These are phyloP conservation scores for Rhagonycha lutea DNA, from an alignment of 2,888 invertebrate species.

Conservation along the genomic window DNA sequence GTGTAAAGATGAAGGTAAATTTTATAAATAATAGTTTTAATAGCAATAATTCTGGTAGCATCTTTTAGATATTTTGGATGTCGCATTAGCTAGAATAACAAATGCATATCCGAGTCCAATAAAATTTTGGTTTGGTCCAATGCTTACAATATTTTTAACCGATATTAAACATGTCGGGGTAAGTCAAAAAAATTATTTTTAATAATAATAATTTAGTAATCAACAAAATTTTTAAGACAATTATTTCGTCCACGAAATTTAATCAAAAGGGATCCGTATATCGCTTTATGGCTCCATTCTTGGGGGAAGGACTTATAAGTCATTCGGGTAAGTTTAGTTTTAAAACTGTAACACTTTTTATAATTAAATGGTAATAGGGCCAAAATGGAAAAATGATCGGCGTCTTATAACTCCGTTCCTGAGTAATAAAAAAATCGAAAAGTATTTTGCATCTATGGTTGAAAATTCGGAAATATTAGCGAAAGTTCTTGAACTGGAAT, in stretches of 20 bases:
- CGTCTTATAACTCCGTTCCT: slow-evolving; percentile 4
- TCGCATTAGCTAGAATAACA: not conserved
- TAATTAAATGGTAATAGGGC: not conserved
- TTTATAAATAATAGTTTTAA: not conserved
- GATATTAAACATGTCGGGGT: slow-evolving; percentile 9
- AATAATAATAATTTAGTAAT: too few species aligned
- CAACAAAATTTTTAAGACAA: too few species aligned
- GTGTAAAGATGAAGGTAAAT: slow-evolving; percentile 18
- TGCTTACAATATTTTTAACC: slow-evolving; percentile 9
- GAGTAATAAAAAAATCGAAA: slow-evolving; percentile 4
- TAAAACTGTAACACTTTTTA: too few species aligned
- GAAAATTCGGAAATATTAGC: not conserved
- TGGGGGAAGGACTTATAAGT: slow-evolving; percentile 9
- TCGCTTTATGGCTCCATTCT: slow-evolving; percentile 5
- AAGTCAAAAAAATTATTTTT: not conserved
- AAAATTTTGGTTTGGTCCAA: slow-evolving; percentile 21
- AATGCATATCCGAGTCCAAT: slow-evolving; percentile 8
- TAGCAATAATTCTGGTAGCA: too few species aligned
- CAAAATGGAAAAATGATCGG: slow-evolving; percentile 12
- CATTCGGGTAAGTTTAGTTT: not conserved
- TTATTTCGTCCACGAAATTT: slow-evolving; percentile 3
- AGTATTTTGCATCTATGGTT: not conserved
- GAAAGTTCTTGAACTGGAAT: not conserved
- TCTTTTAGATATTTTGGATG: slow-evolving; percentile 9
- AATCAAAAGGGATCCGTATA: slow-evolving; percentile 11